phyloP scores from a whole-genome alignment of 2,888 invertebrate species.

The Danaus chrysippus region DNA sequence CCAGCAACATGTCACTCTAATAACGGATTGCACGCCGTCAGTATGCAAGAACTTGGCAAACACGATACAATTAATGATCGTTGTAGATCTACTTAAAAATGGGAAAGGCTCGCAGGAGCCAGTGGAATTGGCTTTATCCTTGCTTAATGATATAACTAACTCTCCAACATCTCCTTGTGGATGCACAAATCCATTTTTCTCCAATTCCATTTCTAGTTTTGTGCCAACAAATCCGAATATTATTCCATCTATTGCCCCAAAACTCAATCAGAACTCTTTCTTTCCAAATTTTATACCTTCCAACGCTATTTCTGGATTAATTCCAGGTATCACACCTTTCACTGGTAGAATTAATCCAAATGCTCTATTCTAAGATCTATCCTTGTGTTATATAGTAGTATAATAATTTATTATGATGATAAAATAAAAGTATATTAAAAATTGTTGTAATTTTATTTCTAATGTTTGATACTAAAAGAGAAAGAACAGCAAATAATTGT shows the following conservation, averaged over 20 bases:
- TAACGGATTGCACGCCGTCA: constrained; percentile 59
- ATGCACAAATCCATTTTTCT: constrained; percentile 39
- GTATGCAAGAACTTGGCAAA: constrained; percentile 60
- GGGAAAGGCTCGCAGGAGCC: constrained; percentile 43
- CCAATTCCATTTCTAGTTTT: constrained; percentile 30
- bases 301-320: constrained; percentile 8
- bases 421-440: too few relatives aligned
- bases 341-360: neutral
- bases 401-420: too few relatives aligned
- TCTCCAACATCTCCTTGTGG: constrained; percentile 44
- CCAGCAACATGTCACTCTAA: constrained; percentile 37
- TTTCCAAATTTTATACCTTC: constrained; percentile 9
- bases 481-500: too few relatives aligned
- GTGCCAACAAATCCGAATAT: constrained; percentile 18
- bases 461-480: too few relatives aligned
- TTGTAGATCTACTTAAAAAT: constrained; percentile 54
- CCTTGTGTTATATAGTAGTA: neutral
- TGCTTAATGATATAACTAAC: constrained; percentile 47
- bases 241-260: constrained; percentile 7
- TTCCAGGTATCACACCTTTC: neutral
- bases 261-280: neutral
- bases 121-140: constrained; percentile 45
- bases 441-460: too few relatives aligned
- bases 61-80: constrained; percentile 60
- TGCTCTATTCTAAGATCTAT: neutral